Base-by-base conservation (phyloP, 2,113 vertebrate genomes). In the Lota lota region DNA sequence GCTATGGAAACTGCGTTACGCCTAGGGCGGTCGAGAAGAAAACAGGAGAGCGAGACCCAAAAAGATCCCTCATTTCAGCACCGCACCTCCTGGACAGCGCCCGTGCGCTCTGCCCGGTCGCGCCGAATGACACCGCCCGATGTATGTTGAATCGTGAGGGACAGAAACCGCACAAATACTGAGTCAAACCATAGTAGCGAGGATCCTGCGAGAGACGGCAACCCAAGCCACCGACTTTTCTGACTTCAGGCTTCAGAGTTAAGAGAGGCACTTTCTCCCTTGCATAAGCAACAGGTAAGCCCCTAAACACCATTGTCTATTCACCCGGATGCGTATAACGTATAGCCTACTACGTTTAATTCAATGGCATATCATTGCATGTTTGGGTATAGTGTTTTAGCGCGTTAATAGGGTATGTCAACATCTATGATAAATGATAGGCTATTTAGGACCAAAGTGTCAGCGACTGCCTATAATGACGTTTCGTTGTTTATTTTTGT, bases 1-100 rank as follows among this genome's bases (percentile, higher is more conserved):
- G 89, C 89, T 87, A 94, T 93, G 92, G 93, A 92, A 93, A 93
- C 93, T 83, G 88, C 78, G 91, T 92, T 93, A 93, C 93, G 92
- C 93, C 92, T 80, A 84, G 78, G 87, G 91, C 88, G 83, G 79
- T 85, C 78, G 88, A 77, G 88, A 87, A 92, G 91, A 91, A 91
- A 92, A 93, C 88, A 90, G 84, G 87, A 84, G 86, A 75, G 88
- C 68, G 80, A 82, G 87, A 90, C 83, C 87, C 85, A 68, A 77
- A 81, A 78, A 84, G 86, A 47, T 47, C 89, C 79, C 87, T 92
- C 83, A 88, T 89, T 94, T 93, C 92, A 93, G 93, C 90, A 93
- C 91, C 91, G 75, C 84, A 79, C 84, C 79, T 84, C 84, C 80
- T 81, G 93, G 92, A 94, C 92, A 94, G 92, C 91, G 85, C 88